phyloP scores from a whole-genome alignment of 2,797 vertebrate species.

The Antrozous pallidus region DNA sequence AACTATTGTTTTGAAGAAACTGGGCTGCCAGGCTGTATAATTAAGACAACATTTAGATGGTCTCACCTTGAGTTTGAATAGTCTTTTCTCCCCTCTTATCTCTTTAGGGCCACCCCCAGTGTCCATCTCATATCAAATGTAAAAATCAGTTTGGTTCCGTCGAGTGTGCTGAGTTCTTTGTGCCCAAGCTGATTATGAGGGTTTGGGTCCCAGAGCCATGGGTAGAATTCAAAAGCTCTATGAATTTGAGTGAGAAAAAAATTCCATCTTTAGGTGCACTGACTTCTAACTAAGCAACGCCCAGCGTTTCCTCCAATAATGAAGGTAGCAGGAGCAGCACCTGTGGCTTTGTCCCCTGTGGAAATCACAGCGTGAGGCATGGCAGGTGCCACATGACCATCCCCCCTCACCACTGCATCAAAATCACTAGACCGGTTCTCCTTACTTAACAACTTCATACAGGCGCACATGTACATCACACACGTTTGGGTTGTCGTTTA shows the following conservation, averaged over 20 bases:
- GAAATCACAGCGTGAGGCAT: neutral
- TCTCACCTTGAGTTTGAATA: neutral
- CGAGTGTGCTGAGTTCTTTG: neutral
- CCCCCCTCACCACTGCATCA: neutral
- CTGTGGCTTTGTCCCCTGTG: neutral
- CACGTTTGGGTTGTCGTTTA: neutral
- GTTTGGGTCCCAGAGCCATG: neutral
- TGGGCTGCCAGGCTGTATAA: neutral
- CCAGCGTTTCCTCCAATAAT: neutral
- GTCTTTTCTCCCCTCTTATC: neutral
- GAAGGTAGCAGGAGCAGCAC: accelerated
- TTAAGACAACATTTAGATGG: neutral
- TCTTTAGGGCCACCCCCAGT: neutral
- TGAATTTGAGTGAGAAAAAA: neutral
- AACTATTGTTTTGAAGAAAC: neutral
- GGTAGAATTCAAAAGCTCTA: neutral
- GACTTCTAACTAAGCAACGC: neutral
- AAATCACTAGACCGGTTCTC: neutral
- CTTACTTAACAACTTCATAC: neutral
- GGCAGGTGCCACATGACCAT: too few species aligned
- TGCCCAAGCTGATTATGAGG: too few species aligned
- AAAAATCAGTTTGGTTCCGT: neutral
- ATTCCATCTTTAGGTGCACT: neutral
- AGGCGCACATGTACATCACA: accelerated
- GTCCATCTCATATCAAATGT: neutral